Base-by-base conservation (phyloP, 2,113 vertebrate genomes). In the Isurus oxyrinchus region DNA sequence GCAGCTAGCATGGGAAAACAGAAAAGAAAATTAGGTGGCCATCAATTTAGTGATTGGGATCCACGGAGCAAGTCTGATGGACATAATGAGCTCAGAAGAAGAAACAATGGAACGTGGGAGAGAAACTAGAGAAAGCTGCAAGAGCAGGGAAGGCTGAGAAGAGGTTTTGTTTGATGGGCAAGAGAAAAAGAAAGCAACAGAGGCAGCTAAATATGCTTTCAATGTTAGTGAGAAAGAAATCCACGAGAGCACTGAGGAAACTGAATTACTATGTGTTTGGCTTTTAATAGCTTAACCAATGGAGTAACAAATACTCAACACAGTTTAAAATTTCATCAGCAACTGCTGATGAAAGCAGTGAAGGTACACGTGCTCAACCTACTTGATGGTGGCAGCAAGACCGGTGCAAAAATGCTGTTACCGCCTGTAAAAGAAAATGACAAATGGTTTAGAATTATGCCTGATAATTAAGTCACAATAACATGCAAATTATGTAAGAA, bases 381-480 rank as follows among this genome's bases (percentile, higher is more conserved):
- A 99, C 99, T 99, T 55, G 98, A 98, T 96, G 98, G 97, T 3
- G 98, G 98, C 97, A 99, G 97, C 67, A 98, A 97, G 96, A 99
- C 98, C 0, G 98, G 97, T 97, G 98, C 98, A 53, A 99, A 99
- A 96, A 99, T 98, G 97, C 98, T 98, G 97, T 98, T 99, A 97
- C 97, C 98, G 96, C 99, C 99, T 99, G 97, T 96, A 96, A 96
- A 96, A 59, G 88, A 90, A 11, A 86, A 96, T 97, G 96, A 94
- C 94, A 96, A 40, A 55, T 69, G 27, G 13, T 95, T 95, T 95
- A 93, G 59, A 93, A 93, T n/a, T 63, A 40, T 63, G 31, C 61
- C 35, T 63, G 14, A 40, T 63, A 94, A 95, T 76, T 76, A 72
- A 95, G 40, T 44, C 14, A 35, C 8, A 10, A 72, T 14, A 55